Conservation (phyloP, 2,113 vertebrate genomes). For the Alethe castanea region DNA sequence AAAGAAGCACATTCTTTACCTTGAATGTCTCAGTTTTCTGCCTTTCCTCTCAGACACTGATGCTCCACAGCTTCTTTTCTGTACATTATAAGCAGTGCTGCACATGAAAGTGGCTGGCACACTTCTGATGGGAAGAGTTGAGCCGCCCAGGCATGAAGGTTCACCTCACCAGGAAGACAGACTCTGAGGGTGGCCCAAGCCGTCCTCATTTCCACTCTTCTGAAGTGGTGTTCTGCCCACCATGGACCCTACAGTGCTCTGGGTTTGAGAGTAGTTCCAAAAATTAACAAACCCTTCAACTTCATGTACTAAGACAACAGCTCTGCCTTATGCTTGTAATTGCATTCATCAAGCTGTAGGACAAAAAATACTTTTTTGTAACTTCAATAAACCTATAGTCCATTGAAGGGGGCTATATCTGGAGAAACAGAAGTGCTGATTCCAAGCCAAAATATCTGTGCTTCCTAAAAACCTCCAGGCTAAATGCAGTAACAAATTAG, state of each 20-base stretch:
- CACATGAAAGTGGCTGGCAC: neutral
- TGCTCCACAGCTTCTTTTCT: neutral
- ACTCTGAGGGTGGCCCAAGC: neutral
- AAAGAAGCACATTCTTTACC: neutral
- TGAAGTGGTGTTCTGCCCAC: neutral
- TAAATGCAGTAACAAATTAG: neutral
- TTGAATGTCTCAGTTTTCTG: neutral
- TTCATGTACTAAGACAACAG: neutral
- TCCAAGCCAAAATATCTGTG: neutral
- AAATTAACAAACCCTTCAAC: neutral
- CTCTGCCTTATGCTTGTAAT: neutral
- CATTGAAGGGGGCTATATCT: rapidly evolving
- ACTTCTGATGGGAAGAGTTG: neutral
- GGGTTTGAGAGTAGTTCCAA: neutral
- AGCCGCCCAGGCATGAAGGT: neutral
- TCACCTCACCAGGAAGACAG: neutral
- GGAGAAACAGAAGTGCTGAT: neutral
- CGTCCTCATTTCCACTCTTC: neutral
- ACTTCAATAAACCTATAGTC: neutral
- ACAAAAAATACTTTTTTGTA: neutral
- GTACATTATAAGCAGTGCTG: neutral
- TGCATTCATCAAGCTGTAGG: neutral
- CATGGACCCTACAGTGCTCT: neutral
- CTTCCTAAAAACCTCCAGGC: neutral
- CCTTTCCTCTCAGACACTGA: neutral